A percentile compares a stretch with the other conserved stretches of the same genome.
Conservation (phyloP, 2,888 invertebrate genomes). For the Conomelus anceps region DNA sequence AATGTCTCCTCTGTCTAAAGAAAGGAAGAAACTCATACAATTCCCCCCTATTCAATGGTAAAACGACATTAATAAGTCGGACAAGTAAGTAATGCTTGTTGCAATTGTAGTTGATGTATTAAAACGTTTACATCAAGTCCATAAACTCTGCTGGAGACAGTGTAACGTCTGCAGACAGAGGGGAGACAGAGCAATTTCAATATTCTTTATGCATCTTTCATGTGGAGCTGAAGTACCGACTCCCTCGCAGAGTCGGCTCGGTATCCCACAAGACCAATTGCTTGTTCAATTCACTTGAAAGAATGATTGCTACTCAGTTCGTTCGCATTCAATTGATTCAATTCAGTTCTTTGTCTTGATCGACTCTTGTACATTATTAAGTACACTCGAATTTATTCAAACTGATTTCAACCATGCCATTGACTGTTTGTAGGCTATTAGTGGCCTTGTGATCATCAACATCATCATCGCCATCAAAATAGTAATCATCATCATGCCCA, state of each 20-base stretch:
- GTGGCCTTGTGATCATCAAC: neutral
- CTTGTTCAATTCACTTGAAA: no score
- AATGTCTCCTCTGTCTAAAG: neutral
- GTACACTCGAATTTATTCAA: neutral
- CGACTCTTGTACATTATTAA: neutral
- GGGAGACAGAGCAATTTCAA: neutral
- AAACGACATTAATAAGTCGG: neutral
- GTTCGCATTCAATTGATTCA: neutral
- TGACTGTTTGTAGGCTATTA: neutral
- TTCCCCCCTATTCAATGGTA: neutral
- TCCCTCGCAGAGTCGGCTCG: neutral
- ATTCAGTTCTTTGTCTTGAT: neutral
- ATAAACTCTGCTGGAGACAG: neutral
- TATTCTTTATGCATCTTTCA: neutral
- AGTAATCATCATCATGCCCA: neutral
- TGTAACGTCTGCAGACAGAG: no score
- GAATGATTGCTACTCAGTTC: neutral
- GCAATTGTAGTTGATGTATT: neutral
- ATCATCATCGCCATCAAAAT: neutral
- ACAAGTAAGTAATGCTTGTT: neutral
- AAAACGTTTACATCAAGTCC: neutral
- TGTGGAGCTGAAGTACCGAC: neutral
- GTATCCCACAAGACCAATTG: neutral
- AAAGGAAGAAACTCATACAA: neutral
- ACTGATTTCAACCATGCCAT: neutral